phyloP scores from a whole-genome alignment of 2,113 vertebrate species.

The Tenrec ecaudatus region DNA sequence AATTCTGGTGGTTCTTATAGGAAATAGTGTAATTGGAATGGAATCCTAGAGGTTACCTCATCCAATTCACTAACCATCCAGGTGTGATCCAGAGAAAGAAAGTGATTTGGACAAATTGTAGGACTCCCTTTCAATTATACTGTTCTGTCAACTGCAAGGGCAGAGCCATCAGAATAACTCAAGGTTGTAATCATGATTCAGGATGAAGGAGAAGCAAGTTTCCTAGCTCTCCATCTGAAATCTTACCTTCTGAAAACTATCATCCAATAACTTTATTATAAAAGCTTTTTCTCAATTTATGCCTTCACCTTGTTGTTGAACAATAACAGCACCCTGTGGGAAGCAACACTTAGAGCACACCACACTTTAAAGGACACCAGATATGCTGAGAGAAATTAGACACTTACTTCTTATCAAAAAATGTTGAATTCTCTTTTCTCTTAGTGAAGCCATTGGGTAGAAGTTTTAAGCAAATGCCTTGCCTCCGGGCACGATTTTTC shows the following conservation, averaged over 20 bases:
- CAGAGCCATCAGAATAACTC: too few species aligned
- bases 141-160: too few species aligned
- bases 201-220: too few species aligned
- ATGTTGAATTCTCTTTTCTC: constrained; percentile 94
- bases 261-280: neutral
- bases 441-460: constrained; percentile 93
- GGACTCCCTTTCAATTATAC: too few species aligned
- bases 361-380: neutral
- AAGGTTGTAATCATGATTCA: too few species aligned
- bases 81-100: too few species aligned
- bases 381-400: constrained; percentile 22
- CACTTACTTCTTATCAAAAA: constrained; percentile 90
- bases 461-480: constrained; percentile 90
- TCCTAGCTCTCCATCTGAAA: too few species aligned
- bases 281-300: too few species aligned
- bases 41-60: too few species aligned
- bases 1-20: neutral
- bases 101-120: too few species aligned
- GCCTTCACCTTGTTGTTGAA: neutral
- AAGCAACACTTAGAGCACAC: constrained; percentile 10
- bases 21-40: too few species aligned
- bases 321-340: neutral
- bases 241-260: neutral
- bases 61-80: too few species aligned
- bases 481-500: constrained; percentile 88